Conservation (phyloP, 1,140 invertebrate genomes). For the Lepidurus apus region DNA sequence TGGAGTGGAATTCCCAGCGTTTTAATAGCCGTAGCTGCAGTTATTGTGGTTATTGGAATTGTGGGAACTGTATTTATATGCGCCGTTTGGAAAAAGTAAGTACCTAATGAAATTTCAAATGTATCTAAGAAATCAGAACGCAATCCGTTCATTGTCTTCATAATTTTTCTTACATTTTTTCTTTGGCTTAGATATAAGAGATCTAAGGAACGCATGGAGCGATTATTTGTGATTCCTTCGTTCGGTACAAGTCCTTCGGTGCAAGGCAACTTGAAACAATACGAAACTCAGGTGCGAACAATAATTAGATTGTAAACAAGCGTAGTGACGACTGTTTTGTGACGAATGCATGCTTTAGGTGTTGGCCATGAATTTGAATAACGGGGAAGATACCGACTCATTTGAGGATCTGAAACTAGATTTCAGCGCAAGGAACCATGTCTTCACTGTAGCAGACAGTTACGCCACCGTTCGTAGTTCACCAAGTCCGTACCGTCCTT, state of each 20-base stretch:
- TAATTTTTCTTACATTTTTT: constrained; percentile 25
- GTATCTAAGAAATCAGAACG: neutral
- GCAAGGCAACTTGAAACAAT: constrained; percentile 73
- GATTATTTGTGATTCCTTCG: constrained; percentile 61
- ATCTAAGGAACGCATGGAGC: constrained; percentile 68
- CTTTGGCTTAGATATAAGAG: constrained; percentile 59
- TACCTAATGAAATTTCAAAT: constrained; percentile 31
- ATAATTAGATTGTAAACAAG: constrained; percentile 31
- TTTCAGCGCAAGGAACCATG: constrained; percentile 55
- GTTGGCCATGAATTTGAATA: constrained; percentile 73
- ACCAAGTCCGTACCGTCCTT: neutral
- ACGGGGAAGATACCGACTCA: constrained; percentile 39
- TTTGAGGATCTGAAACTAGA: constrained; percentile 70
- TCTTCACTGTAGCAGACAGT: neutral
- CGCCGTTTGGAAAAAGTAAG: constrained; percentile 83
- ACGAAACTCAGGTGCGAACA: constrained; percentile 63
- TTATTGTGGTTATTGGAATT: constrained; percentile 76
- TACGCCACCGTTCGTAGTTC: neutral
- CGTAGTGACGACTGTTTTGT: constrained; percentile 28
- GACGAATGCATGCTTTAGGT: constrained; percentile 48
- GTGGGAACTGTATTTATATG: constrained; percentile 86
- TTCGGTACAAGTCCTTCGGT: constrained; percentile 70
- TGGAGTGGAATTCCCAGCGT: constrained; percentile 77
- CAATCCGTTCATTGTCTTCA: neutral
- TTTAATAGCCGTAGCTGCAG: constrained; percentile 73